Conservation (phyloP, 1,140 invertebrate genomes). For the Drosophila mojavensis region DNA sequence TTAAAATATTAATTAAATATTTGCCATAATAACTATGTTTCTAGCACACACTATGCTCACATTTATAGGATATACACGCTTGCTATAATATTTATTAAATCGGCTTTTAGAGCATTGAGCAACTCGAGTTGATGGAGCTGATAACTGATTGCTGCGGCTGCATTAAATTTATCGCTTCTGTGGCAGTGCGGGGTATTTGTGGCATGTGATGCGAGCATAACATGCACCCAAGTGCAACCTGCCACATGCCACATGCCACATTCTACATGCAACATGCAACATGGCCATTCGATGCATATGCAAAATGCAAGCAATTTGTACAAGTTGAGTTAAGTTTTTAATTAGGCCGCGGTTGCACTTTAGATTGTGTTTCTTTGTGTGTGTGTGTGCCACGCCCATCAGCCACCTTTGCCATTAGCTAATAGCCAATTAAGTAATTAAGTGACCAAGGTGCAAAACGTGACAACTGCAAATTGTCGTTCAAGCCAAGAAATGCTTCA, state of each 20-base stretch:
- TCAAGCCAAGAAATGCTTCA: conserved; percentile 30
- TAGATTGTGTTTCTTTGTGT: background rate
- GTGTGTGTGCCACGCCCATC: conserved; percentile 5
- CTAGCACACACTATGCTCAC: no score
- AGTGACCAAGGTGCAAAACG: conserved; percentile 54
- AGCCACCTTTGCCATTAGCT: conserved; percentile 51
- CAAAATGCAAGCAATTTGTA: conserved; percentile 15
- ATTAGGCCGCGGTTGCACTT: conserved; percentile 20
- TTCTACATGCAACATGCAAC: background rate
- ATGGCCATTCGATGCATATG: conserved; percentile 14
- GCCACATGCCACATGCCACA: background rate
- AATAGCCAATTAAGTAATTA: conserved; percentile 80
- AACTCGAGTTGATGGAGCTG: no score
- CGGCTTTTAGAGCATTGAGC: no score
- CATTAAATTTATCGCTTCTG: background rate
- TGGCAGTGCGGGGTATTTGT: background rate
- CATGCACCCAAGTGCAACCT: background rate
- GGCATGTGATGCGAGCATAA: background rate
- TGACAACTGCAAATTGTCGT: conserved; percentile 71
- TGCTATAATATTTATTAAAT: no score
- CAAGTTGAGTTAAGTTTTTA: conserved; percentile 16
- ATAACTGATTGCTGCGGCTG: background rate
- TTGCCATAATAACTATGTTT: no score
- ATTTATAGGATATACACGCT: no score
- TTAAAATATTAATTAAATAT: no score